Evolutionary conservation across 2,888 invertebrate genomes (phyloP), one percentile per base, ranked within the genome.

Genomic region (Nemotelus pantherinus): DNA sequence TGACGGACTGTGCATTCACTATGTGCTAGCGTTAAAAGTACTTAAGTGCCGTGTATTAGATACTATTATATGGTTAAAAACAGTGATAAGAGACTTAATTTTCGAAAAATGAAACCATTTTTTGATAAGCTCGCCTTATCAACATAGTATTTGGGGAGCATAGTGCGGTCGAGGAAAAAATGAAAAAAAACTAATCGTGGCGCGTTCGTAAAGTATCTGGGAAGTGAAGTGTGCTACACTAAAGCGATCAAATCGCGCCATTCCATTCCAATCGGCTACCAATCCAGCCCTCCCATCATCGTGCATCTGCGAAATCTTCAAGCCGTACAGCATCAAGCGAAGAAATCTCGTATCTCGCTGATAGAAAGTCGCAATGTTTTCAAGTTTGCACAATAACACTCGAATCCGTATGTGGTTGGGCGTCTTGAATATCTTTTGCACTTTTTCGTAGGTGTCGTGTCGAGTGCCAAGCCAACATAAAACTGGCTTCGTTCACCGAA

Each of bases 361-460:
- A 68, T 68, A 68, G 65, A 65, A 65, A 65, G 65, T 65, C 47
- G 65, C 50, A 68, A 48, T 68, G 67, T 68, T 50, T 68, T 68
- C 67, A 41, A 68, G 50, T 68, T 48, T 48, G 67, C 67, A 68
- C 50, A 48, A 68, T 41, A 68, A 68, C 58, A 58, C 25, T 39
- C n/a, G 50, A n/a, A 50, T 6, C 9, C 4, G 25, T 50, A 41
- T 68, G 67, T 68, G 67, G 50, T 68, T 48, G 67, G 67, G 67
- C 67, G 67, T 68, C 67, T 68, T 68, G 67, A 68, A 41, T 67
- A 39, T 68, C 50, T 68, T 68, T 68, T 68, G 67, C 67, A 68
- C 67, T 68, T 68, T 68, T 68, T 68, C 67, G 67, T 68, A 68
- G 67, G 67, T 68, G 67, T 68, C 67, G 67, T 39, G 67, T 68